Conservation (phyloP, 2,888 invertebrate species). For the Girardia tigrina region DNA sequence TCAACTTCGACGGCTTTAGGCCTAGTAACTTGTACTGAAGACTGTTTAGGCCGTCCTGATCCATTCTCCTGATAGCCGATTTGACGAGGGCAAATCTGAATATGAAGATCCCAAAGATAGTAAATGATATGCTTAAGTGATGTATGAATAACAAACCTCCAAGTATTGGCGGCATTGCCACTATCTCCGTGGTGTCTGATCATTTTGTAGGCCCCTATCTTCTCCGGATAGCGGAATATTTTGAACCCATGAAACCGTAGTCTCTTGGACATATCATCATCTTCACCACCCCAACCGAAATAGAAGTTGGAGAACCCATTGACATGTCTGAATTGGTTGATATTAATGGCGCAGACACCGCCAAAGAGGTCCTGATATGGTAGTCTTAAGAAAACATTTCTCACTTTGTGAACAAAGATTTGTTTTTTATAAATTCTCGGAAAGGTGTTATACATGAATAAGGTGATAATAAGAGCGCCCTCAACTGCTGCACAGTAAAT, state of each 20-base stretch:
- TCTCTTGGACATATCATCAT: constrained; percentile 44
- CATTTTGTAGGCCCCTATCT: not conserved
- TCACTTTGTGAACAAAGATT: too few species aligned
- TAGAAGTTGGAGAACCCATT: constrained; percentile 67
- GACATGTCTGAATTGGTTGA: constrained; percentile 68
- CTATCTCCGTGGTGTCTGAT: not conserved
- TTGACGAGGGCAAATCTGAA: not conserved
- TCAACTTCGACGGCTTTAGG: not conserved
- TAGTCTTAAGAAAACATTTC: constrained; percentile 53
- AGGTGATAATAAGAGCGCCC: too few species aligned
- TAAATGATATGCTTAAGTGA: too few species aligned
- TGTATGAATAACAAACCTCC: too few species aligned
- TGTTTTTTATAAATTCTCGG: too few species aligned
- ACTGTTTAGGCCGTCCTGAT: not conserved
- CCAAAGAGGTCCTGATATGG: constrained; percentile 83
- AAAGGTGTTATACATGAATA: too few species aligned
- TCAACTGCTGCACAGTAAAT: too few species aligned
- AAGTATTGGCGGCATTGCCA: not conserved
- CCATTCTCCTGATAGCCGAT: not conserved
- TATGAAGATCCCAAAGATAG: too few species aligned
- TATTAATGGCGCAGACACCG: constrained; percentile 77
- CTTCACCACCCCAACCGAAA: constrained; percentile 50
- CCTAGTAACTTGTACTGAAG: not conserved
- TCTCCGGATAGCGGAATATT: not conserved
- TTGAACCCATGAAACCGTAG: not conserved